Base-by-base conservation (phyloP, 2,888 invertebrate species). In the Coremacera marginata region DNA sequence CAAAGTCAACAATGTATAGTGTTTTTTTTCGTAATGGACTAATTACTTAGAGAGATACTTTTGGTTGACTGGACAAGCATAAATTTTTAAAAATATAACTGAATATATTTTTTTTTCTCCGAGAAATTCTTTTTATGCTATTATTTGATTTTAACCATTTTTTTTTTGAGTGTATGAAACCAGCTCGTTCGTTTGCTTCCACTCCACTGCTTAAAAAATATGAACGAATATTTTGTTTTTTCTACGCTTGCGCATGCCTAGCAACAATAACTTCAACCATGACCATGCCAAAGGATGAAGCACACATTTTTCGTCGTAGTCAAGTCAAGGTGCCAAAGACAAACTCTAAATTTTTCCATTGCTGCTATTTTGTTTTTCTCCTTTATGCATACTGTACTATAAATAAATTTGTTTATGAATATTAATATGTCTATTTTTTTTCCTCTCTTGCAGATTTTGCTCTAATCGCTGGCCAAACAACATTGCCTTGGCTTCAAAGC, bases 211-310 rank as follows among this genome's bases (percentile, higher is more conserved):
- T 60, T 60, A 2, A 14, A 19, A 57, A 60, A 25, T 60, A 11
- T 27, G 57, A 60, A 60, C 11, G 27, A 14, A 25, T 60, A 60
- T 9, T 60, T 60, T n/a, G n/a, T n/a, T 37, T 27, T 60, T 60
- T 27, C 57, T 60, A 27, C 57, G 22, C n/a, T 25, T n/a, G 57
- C 57, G 63, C 63, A 27, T 63, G 27, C 27, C 27, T 63, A 63
- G 63, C 63, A 63, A 31, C 31, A 63, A 80, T 75, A 82, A 79
- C 49, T 65, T 72, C 68, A 87, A 87, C 88, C 86, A 87, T 86
- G 86, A 87, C 87, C 86, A 86, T 86, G 83, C 87, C 86, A 86
- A 87, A 87, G 72, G 63, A 63, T 55, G 19, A 19, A 19, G 55
- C 19, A 55, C 22, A 44, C 44, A 11, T 44, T 44, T 44, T 11